These are phyloP conservation scores for Trematocara caparti DNA, from an alignment of 2,797 vertebrate genomes.

Conservation along the genomic window DNA sequence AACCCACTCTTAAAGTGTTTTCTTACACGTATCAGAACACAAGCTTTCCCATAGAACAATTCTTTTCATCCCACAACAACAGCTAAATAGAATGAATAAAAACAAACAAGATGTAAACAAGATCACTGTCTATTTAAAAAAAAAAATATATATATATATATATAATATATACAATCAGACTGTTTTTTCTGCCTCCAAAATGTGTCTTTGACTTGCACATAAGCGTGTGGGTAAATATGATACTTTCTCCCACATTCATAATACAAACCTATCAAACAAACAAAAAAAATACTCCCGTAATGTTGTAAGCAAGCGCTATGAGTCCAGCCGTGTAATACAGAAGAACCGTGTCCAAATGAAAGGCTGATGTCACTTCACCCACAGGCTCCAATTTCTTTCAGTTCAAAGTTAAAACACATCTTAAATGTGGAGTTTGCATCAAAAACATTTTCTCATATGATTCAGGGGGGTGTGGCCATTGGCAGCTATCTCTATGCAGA, in stretches of 20 bases:
- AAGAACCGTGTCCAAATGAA: conserved; percentile 54
- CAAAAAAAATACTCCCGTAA: conserved; percentile 18
- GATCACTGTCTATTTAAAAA: background rate
- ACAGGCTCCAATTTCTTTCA: conserved; percentile 18
- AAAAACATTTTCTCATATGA: conserved; percentile 17
- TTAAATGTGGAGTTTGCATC: conserved; percentile 28
- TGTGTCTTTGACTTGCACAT: background rate
- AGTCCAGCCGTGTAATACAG: conserved; percentile 38
- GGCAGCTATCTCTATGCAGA: background rate
- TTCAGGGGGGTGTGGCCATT: background rate
- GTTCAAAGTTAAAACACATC: conserved; percentile 47
- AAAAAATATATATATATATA: background rate
- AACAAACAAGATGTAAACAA: background rate
- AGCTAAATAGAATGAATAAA: background rate
- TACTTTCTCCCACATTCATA: conserved; percentile 37
- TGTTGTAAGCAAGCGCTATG: conserved; percentile 46
- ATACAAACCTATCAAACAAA: conserved; percentile 31
- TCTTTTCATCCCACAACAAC: background rate
- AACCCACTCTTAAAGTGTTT: background rate
- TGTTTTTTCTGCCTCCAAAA: background rate
- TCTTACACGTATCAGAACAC: background rate
- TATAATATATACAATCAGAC: background rate
- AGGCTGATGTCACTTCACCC: conserved; percentile 50
- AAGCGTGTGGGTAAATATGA: background rate
- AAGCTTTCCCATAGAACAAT: background rate